These are phyloP conservation scores for Cryptotis parvus DNA, from an alignment of 2,113 vertebrate genomes.

Conservation along the genomic window DNA sequence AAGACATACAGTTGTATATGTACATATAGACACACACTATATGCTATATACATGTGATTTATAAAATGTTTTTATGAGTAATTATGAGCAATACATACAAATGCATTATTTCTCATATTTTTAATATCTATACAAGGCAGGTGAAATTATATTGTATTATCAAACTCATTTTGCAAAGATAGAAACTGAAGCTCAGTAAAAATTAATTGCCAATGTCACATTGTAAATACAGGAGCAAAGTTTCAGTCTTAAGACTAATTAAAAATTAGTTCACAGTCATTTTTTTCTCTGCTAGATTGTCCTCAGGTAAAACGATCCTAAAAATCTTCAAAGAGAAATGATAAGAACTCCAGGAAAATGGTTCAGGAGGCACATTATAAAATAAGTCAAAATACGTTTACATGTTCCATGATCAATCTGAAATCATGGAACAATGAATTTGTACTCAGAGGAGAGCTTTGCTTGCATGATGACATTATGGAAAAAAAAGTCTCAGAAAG, in stretches of 20 bases:
- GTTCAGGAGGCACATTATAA: not conserved
- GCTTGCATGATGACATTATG: slow-evolving; percentile 66
- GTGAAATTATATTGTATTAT: not conserved
- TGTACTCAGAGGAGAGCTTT: slow-evolving; percentile 56
- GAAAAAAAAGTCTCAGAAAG: slow-evolving; percentile 69
- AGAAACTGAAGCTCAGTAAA: slow-evolving; percentile 2
- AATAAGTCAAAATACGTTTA: slow-evolving; percentile 15
- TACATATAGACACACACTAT: not conserved
- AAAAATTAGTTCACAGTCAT: not conserved
- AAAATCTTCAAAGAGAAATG: slow-evolving; percentile 28
- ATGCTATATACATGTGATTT: not conserved
- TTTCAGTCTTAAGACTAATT: not conserved
- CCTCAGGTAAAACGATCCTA: slow-evolving; percentile 20
- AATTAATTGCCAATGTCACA: not conserved
- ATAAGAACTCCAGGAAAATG: slow-evolving; percentile 11
- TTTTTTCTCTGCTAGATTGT: not conserved
- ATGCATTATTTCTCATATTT: slow-evolving; percentile 31
- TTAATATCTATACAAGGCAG: not conserved
- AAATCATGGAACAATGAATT: slow-evolving; percentile 38
- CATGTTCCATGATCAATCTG: not conserved
- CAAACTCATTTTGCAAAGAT: slow-evolving; percentile 23
- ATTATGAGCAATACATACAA: not conserved
- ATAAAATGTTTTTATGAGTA: not conserved
- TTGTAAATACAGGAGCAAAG: not conserved
- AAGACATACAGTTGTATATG: not conserved